Conservation (phyloP, 1,140 invertebrate genomes). For the Drosophila athabasca region DNA sequence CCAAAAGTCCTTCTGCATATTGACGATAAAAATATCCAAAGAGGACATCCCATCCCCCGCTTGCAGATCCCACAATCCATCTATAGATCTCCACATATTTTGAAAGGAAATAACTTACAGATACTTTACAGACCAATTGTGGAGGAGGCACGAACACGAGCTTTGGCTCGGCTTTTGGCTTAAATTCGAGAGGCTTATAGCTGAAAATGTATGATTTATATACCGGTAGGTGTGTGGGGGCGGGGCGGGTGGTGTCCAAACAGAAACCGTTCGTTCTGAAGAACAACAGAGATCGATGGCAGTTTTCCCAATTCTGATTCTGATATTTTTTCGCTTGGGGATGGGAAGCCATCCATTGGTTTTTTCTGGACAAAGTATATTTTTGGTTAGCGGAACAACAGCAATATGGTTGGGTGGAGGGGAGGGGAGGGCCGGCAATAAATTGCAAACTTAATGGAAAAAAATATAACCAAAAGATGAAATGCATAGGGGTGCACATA, state of each 20-base stretch:
- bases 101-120: no score
- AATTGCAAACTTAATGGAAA: slow-evolving; percentile 32
- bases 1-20: no score
- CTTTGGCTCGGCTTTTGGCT: slow-evolving; percentile 24
- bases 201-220: slow-evolving; percentile 43
- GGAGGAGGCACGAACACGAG: background rate
- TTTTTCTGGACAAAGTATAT: background rate
- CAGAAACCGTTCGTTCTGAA: no score
- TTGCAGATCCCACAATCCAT: no score
- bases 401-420: slow-evolving; percentile 34
- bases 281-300: slow-evolving; percentile 31
- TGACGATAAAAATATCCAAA: no score
- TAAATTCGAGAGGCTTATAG: slow-evolving; percentile 33
- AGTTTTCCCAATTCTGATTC: background rate
- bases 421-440: slow-evolving; percentile 5
- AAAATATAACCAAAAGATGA: slow-evolving; percentile 1
- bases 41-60: no score
- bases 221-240: slow-evolving; percentile 6
- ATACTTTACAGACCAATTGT: slow-evolving; percentile 4
- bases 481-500: slow-evolving; percentile 11
- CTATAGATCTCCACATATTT: no score
- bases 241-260: no score
- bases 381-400: slow-evolving; percentile 17
- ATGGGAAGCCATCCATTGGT: no score
- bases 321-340: background rate